These are phyloP conservation scores for Aphis gossypii DNA, from an alignment of 1,140 invertebrate genomes.

Conservation along the genomic window DNA sequence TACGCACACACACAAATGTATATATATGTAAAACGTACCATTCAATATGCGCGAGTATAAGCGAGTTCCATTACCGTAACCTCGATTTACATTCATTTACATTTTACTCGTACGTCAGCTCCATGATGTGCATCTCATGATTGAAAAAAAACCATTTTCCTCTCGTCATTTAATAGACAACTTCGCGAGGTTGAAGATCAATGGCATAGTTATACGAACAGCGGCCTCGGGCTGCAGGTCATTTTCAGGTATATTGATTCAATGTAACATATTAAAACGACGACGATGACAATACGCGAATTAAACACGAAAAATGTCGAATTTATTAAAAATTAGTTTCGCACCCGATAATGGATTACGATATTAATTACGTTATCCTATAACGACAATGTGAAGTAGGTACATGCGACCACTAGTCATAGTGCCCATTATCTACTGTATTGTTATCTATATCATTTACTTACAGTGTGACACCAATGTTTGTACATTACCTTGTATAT, in stretches of 20 bases:
- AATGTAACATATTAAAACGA: neutral
- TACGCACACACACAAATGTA: too few relatives aligned
- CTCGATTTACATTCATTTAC: constrained; percentile 33
- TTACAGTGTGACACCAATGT: neutral
- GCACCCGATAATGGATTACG: too few relatives aligned
- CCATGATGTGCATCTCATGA: neutral
- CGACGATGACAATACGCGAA: neutral
- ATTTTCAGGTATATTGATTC: neutral
- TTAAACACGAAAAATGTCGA: neutral
- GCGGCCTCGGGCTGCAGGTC: constrained; percentile 28
- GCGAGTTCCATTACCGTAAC: constrained; percentile 26
- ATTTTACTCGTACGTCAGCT: neutral
- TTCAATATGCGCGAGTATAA: neutral
- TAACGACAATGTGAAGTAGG: neutral
- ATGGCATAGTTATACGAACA: neutral
- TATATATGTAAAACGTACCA: neutral
- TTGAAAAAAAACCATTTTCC: neutral
- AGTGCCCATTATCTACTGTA: neutral
- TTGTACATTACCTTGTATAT: too few relatives aligned
- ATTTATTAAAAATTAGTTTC: constrained; percentile 19
- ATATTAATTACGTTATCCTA: neutral
- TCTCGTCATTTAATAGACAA: neutral
- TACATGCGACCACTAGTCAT: too few relatives aligned
- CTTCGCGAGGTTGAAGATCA: neutral
- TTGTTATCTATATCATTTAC: neutral